phyloP scores from a whole-genome alignment of 2,113 vertebrate species.

The Mesembrinibis cayennensis region DNA sequence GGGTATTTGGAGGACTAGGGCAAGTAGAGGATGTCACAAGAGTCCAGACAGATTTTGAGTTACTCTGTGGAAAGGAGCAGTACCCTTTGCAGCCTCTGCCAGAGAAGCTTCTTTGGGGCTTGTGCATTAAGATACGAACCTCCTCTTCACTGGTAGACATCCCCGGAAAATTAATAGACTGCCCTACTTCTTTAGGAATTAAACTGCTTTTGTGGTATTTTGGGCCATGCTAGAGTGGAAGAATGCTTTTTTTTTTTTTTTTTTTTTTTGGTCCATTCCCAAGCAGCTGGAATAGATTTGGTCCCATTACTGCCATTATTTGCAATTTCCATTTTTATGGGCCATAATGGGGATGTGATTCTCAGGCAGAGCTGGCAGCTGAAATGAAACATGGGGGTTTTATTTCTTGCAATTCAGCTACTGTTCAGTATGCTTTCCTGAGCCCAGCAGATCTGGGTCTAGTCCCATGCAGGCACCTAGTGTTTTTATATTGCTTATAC shows the following conservation, averaged over 20 bases:
- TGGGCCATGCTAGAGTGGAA: not conserved
- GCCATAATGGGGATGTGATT: not conserved
- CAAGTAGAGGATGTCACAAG: not conserved
- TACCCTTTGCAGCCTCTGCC: not conserved
- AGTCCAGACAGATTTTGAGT: not conserved
- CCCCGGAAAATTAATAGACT: not conserved
- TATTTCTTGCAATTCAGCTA: not conserved
- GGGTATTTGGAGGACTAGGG: not conserved
- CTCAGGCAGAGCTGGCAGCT: not conserved
- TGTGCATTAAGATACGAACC: not conserved
- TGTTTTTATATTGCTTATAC: not conserved
- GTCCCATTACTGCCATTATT: not conserved
- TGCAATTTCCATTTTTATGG: conserved; percentile 20
- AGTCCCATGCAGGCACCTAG: not conserved
- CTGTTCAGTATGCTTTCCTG: not conserved
- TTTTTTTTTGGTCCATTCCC: not conserved
- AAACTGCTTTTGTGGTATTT: not conserved
- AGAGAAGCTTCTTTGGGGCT: not conserved
- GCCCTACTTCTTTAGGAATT: not conserved
- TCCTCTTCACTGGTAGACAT: not conserved
- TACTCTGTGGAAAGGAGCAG: not conserved
- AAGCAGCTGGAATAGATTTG: not conserved
- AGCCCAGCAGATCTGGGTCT: not conserved
- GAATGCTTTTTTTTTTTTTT: not conserved
- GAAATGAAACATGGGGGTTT: not conserved